Base-by-base conservation (phyloP, 1,140 invertebrate species). In the Acromyrmex echinatior region DNA sequence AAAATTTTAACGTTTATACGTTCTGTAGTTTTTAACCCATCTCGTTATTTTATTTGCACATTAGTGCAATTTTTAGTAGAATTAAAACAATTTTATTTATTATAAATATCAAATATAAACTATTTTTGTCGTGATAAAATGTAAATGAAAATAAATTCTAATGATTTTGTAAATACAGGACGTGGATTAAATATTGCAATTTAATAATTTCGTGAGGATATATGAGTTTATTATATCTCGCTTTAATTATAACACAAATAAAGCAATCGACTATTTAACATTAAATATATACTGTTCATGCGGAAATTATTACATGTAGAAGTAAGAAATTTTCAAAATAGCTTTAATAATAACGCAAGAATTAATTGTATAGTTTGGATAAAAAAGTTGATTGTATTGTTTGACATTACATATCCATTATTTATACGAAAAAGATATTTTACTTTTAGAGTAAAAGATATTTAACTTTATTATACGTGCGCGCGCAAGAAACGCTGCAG, bases 1-100 rank as follows among this genome's bases (percentile, higher is more conserved):
- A 31, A 62, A 73, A 60, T 81, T 81, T 71, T 58, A 81, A 45
- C 21, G 18, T n/a, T 45, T n/a, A 21, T 79, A 14, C 63, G 53
- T 68, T 35, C 39, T n/a, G 12, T 7, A 35, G 49, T 12, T 31
- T n/a, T 14, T 28, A 35, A 31, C 28, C 2, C 28, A 7, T 51
- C n/a, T 56, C 3, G 63, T 51, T 68, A 45, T 35, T 53, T 68
- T 39, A 68, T 80, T 80, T 5, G 14, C 18, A 2, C 7, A 35
- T 68, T 12, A 45, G 1, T 51, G 45, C 63, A 79, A 53, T 68
- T 68, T 68, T 68, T 51, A 66, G 25, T 9, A 28, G 25, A 62
- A 25, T 77, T 62, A 18, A 16, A 25, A 76, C 12, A 77, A 1
- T 25, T 77, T 77, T 79, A 45, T n/a, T 66, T 51, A 2, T 66